Conservation (phyloP, 2,797 vertebrate species). For the Myotis vivesi region DNA sequence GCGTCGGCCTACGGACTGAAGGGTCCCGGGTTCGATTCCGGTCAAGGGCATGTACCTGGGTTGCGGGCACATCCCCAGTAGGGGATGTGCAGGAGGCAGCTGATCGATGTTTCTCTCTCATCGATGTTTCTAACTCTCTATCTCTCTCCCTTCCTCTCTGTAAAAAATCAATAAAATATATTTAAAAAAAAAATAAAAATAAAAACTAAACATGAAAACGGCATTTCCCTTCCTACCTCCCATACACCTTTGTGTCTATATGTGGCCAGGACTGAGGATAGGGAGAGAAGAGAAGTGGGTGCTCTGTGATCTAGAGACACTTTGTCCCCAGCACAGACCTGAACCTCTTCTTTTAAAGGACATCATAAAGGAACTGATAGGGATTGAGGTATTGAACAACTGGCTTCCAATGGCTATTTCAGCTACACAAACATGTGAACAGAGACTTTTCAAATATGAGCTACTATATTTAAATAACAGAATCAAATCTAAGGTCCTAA, state of each 20-base stretch:
- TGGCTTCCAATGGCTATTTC: background rate
- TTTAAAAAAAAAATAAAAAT: no score
- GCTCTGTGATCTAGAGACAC: background rate
- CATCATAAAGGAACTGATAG: background rate
- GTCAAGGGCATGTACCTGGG: no score
- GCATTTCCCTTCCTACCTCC: background rate
- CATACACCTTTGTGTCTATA: background rate
- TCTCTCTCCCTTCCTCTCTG: no score
- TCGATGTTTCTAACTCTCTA: no score
- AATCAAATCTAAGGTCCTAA: slow-evolving; percentile 7
- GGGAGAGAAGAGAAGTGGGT: background rate
- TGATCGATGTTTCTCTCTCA: no score
- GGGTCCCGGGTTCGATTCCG: no score
- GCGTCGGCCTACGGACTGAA: no score
- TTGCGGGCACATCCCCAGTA: no score
- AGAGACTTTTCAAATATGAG: slow-evolving; percentile 23
- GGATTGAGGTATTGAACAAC: background rate
- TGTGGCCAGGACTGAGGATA: background rate
- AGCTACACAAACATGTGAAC: background rate
- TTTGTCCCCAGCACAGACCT: background rate
- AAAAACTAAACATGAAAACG: slow-evolving; percentile 37
- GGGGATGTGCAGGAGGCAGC: no score
- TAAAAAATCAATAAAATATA: no score
- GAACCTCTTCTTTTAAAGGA: background rate
- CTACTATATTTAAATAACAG: background rate